Evolutionary conservation across 35 echinoderm and acorn worm genomes (phyloP), one percentile per base, ranked within the genome.

Genomic region (Patiria miniata): DNA sequence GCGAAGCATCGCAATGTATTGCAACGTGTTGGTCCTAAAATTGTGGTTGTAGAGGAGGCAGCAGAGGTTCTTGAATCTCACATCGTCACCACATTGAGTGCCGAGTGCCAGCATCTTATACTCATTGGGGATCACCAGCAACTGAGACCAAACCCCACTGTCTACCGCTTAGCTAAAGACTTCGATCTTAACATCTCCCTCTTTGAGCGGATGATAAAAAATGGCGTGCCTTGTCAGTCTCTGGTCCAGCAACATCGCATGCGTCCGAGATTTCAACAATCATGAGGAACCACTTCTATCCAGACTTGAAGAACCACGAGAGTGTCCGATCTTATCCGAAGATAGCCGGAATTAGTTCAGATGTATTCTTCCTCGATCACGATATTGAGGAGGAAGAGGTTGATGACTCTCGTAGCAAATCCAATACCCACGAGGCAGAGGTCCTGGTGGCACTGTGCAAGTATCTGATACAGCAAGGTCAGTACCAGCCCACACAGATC

Each of bases 111-210:
- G 54, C 95, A 97, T 22, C 85, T 97, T 0, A 88, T 97, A 33
- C 50, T 97, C 37, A 97, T 97, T 30, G 95, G 95, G 15, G 95
- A 98, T 69, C 95, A 98, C 29, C 92, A 98, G 50, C 95, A 98
- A 79, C 92, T 98, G 14, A 58, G 95, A 39, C 95, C 95, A 32
- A 98, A 91, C 80, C 95, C 95, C 52, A 94, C 95, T 1, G 92
- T 98, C 22, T 98, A 91, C 51, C 51, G 89, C 40, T 58, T 98
- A 17, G 92, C 92, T 1, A 86, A 82, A 82, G 40, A 84, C 19
- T 98, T 69, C 56, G 44, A 94, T 15, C 61, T 98, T 12, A 92
- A 91, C 77, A 89, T 94, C 39, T 98, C 95, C 0, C 51, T 98
- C 0, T 98, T 98, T 53, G 95, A 98, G 83, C 89, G 95, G 36